phyloP scores from a whole-genome alignment of 1,140 invertebrate genomes.

The Bilobella aurantiaca region DNA sequence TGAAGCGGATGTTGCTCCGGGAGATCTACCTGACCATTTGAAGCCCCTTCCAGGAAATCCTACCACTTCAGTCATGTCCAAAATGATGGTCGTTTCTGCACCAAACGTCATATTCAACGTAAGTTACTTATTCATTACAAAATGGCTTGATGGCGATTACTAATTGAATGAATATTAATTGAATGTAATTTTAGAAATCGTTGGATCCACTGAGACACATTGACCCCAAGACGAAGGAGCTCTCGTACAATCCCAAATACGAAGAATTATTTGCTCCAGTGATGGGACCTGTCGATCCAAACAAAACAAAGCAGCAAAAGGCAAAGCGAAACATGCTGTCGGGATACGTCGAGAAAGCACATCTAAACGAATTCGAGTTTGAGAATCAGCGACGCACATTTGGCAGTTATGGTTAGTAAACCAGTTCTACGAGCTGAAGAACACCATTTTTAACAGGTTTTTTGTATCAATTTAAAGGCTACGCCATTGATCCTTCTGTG shows the following conservation, averaged over 20 bases:
- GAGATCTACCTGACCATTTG: constrained; percentile 45
- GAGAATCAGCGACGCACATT: constrained; percentile 96
- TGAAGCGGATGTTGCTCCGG: constrained; percentile 9
- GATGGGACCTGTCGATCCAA: constrained; percentile 82
- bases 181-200: constrained; percentile 22
- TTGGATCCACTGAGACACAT: constrained; percentile 44
- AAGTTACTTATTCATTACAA: constrained; percentile 35
- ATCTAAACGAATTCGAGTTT: constrained; percentile 95
- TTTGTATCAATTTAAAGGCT: constrained; percentile 49
- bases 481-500: constrained; percentile 85
- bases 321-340: constrained; percentile 82
- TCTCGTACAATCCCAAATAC: constrained; percentile 86
- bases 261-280: constrained; percentile 90
- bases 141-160: neutral
- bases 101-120: constrained; percentile 67
- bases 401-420: constrained; percentile 63
- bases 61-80: constrained; percentile 43
- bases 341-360: constrained; percentile 88
- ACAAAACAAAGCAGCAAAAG: constrained; percentile 75
- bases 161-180: neutral
- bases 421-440: too few relatives aligned
- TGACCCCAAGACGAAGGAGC: constrained; percentile 64
- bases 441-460: too few relatives aligned
- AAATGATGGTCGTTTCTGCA: constrained; percentile 61
- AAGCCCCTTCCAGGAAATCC: constrained; percentile 42